Evolutionary conservation across 2,888 invertebrate genomes (phyloP).

Genomic region (Amblyjoppa proteus): DNA sequence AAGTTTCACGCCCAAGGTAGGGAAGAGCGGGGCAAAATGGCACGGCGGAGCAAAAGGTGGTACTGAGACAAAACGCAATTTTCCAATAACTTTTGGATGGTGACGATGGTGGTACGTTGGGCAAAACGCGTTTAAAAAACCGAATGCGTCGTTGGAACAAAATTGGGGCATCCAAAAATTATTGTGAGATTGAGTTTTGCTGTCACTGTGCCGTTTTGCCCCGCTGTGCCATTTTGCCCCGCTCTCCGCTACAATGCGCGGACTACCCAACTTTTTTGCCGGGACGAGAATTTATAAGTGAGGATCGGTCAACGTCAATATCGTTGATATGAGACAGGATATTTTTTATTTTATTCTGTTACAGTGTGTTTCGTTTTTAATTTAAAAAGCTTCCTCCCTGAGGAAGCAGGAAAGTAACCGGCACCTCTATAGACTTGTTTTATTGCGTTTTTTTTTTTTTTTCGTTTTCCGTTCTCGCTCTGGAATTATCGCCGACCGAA

Average conservation of each 20-base stretch:
- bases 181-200: too few relatives aligned
- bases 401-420: background rate
- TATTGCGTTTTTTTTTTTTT: background rate
- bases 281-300: background rate
- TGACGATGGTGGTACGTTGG: too few relatives aligned
- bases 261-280: background rate
- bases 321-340: background rate
- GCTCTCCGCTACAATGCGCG: background rate
- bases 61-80: too few relatives aligned
- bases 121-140: too few relatives aligned
- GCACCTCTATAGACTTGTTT: too few relatives aligned
- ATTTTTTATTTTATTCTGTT: background rate
- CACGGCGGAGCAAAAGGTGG: too few relatives aligned
- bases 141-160: too few relatives aligned
- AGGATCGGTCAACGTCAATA: background rate
- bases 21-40: too few relatives aligned
- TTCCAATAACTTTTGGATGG: too few relatives aligned
- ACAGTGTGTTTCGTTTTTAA: background rate
- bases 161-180: too few relatives aligned
- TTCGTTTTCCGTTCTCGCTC: background rate
- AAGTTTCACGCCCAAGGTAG: background rate
- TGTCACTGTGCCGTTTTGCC: too few relatives aligned
- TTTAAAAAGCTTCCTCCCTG: background rate
- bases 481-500: background rate
- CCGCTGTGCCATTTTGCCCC: too few relatives aligned